Evolutionary conservation across 1,140 invertebrate species (phyloP), one percentile per base, ranked within the genome.

Genomic region (Drosophila lacertosa): DNA sequence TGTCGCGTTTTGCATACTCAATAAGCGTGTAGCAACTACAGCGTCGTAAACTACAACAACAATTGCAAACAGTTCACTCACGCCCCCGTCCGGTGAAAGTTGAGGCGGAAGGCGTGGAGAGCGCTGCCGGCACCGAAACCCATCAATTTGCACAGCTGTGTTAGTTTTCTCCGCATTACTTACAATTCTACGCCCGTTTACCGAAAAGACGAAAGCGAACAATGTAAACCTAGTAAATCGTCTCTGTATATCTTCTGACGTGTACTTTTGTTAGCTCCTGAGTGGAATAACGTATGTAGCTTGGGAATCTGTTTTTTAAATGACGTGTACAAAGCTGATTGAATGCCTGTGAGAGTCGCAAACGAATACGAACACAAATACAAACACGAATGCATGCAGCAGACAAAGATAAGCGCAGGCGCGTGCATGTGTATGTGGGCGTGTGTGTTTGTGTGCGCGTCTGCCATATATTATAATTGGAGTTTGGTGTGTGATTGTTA

Each of bases 321-420:
- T 86, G 82, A 86, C 82, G 82, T 86, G 82, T 82, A 86, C 77
- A 50, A 81, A 70, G 55, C 76, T 39, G 81, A 84, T 84, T 84
- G 80, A 79, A 57, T 62, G 37, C 39, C 57, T n/a, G n/a, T n/a
- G n/a, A 58, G 15, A 68, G 42, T 37, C 54, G 15, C 58, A 33
- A 26, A 29, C 22, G 47, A 58, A 45, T n/a, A 24, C 24, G 24
- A 24, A 7, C 4, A 2, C 16, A 29, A 29, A 7, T 11, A 2
- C 16, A 29, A 29, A 63, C 35, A 39, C 37, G 15, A 13, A 6
- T 18, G 29, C 24, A 26, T 5, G 13, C 35, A 42, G 32, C 47
- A 50, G 35, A 59, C 13, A 60, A 11, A 39, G 20, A 57, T 50
- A 63, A 60, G 80, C 80, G 80, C 80, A 83, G 29, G 77, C 80